Conservation (phyloP, 1,140 invertebrate genomes). For the Formica exsecta region DNA sequence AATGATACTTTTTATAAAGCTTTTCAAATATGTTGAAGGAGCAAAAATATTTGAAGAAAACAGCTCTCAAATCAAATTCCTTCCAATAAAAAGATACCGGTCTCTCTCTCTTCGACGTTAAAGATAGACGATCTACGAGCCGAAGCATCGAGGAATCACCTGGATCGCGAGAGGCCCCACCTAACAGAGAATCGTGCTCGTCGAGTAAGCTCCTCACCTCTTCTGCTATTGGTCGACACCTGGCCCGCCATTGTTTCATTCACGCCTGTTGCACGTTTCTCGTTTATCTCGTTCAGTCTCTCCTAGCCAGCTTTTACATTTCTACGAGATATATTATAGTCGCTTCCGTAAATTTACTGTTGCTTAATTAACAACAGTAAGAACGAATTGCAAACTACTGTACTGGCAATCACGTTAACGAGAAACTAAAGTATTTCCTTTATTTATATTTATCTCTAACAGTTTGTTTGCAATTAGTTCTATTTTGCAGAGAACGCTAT, state of each 20-base stretch:
- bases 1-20: neutral
- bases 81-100: constrained; percentile 11
- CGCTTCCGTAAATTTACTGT: neutral
- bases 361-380: constrained; percentile 3
- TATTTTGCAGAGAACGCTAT: neutral
- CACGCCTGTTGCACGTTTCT: constrained; percentile 78
- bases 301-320: constrained; percentile 38
- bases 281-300: constrained; percentile 71
- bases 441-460: neutral
- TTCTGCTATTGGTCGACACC: constrained; percentile 75
- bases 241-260: constrained; percentile 79
- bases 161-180: constrained; percentile 72
- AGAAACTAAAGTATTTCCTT: constrained; percentile 5
- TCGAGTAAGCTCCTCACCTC: constrained; percentile 64
- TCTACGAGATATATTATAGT: neutral
- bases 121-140: constrained; percentile 46
- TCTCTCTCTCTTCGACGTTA: constrained; percentile 12
- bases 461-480: neutral
- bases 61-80: neutral
- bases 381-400: neutral
- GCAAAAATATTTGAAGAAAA: neutral
- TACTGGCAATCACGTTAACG: neutral
- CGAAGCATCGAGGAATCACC: constrained; percentile 66
- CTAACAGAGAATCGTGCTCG: constrained; percentile 69
- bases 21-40: neutral